phyloP scores from a whole-genome alignment of 2,888 invertebrate genomes.

The Terebella lapidaria region DNA sequence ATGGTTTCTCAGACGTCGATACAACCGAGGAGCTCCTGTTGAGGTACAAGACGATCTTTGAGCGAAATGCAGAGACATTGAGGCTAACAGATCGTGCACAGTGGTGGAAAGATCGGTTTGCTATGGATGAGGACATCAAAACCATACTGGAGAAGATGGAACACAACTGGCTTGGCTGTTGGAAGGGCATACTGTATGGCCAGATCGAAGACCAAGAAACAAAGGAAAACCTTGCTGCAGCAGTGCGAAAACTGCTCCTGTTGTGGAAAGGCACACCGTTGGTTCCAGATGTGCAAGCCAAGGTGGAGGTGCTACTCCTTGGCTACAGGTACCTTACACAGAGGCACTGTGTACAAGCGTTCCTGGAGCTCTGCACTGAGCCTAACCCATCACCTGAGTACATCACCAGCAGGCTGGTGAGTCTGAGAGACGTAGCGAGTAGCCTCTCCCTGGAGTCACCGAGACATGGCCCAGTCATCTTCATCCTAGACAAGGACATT shows the following conservation, averaged over 20 bases:
- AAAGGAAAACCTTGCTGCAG: background rate
- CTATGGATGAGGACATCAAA: constrained; percentile 27
- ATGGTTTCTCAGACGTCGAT: no score
- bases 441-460: no score
- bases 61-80: background rate
- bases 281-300: background rate
- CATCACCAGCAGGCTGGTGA: no score
- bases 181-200: constrained; percentile 7
- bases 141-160: constrained; percentile 7
- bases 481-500: constrained; percentile 65
- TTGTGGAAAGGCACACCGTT: background rate
- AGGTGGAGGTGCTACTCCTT: no score
- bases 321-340: no score
- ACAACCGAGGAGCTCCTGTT: no score
- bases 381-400: no score
- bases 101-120: constrained; percentile 36
- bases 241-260: background rate
- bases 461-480: no score
- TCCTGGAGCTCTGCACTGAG: no score
- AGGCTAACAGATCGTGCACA: constrained; percentile 28
- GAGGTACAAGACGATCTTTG: background rate
- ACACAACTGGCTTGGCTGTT: constrained; percentile 10
- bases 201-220: background rate
- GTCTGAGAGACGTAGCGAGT: no score
- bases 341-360: no score